Evolutionary conservation across 2,888 invertebrate genomes (phyloP).

Genomic region (Brachypalpus laphriformis): DNA sequence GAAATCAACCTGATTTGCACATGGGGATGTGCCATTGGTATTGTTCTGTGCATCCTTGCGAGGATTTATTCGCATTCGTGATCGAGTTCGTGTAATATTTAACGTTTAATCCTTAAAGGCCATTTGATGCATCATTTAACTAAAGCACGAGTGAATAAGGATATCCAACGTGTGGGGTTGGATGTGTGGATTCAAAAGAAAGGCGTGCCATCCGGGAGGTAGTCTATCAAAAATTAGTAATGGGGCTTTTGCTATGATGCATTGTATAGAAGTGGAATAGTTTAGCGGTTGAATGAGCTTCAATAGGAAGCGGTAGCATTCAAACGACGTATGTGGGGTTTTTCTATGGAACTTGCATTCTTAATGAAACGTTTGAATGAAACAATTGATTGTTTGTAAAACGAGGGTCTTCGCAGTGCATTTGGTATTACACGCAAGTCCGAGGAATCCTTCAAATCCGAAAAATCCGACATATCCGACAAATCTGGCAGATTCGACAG

Average conservation of each 20-base stretch:
- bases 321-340: neutral
- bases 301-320: neutral
- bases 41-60: slow-evolving; percentile 24
- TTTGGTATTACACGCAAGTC: too few species aligned
- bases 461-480: too few species aligned
- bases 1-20: slow-evolving; percentile 70
- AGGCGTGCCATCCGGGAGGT: neutral
- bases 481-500: too few species aligned
- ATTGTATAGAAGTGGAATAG: slow-evolving; percentile 8
- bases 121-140: slow-evolving; percentile 74
- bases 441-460: too few species aligned
- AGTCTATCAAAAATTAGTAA: slow-evolving; percentile 71
- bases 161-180: slow-evolving; percentile 7
- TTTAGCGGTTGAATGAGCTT: slow-evolving; percentile 25
- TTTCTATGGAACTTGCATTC: too few species aligned
- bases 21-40: slow-evolving; percentile 43
- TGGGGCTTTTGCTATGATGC: slow-evolving; percentile 58
- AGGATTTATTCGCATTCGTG: slow-evolving; percentile 56
- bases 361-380: too few species aligned
- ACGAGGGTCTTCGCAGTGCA: too few species aligned
- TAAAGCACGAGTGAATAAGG: slow-evolving; percentile 35
- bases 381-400: too few species aligned
- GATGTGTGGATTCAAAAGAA: slow-evolving; percentile 13
- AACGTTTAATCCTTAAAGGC: slow-evolving; percentile 73
- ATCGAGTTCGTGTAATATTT: slow-evolving; percentile 64